Evolutionary conservation across 2,113 vertebrate genomes (phyloP).

Genomic region (Protomyctophum bolini): DNA sequence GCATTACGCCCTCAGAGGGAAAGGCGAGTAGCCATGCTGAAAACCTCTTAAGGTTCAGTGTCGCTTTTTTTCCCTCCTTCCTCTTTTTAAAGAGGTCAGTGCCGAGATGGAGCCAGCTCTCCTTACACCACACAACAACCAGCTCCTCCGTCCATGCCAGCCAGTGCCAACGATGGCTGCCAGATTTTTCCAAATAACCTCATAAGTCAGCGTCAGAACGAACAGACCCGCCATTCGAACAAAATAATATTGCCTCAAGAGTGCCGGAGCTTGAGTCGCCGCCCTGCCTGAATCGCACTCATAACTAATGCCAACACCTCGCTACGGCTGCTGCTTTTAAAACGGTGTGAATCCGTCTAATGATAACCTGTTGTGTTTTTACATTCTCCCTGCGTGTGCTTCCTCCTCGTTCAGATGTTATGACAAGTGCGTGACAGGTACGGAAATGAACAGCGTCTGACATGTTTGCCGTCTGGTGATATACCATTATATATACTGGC

Average conservation of each 20-base stretch:
- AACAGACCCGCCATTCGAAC: no score
- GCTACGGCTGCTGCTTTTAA: no score
- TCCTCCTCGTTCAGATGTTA: neutral
- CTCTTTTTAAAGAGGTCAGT: slow-evolving; percentile 30
- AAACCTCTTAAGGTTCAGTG: slow-evolving; percentile 45
- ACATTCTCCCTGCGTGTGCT: neutral
- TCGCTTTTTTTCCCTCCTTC: neutral
- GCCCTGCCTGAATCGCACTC: no score
- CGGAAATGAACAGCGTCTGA: no score
- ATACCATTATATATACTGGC: no score
- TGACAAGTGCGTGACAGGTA: neutral
- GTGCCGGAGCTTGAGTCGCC: no score
- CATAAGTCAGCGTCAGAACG: neutral
- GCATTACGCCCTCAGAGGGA: slow-evolving; percentile 36
- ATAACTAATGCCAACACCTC: no score
- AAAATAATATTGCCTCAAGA: no score
- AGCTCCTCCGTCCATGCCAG: neutral
- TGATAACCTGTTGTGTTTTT: neutral
- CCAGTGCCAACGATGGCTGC: neutral
- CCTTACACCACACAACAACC: slow-evolving; percentile 29
- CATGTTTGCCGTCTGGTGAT: no score
- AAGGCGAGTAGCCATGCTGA: slow-evolving; percentile 21
- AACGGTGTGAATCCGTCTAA: no score
- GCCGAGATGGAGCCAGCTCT: slow-evolving; percentile 31
- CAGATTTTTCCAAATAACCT: slow-evolving; percentile 36